A percentile compares a stretch with the other conserved stretches of the same genome.
These are phyloP conservation scores for Elgaria multicarinata DNA, from an alignment of 2,113 vertebrate genomes.

Conservation along the genomic window DNA sequence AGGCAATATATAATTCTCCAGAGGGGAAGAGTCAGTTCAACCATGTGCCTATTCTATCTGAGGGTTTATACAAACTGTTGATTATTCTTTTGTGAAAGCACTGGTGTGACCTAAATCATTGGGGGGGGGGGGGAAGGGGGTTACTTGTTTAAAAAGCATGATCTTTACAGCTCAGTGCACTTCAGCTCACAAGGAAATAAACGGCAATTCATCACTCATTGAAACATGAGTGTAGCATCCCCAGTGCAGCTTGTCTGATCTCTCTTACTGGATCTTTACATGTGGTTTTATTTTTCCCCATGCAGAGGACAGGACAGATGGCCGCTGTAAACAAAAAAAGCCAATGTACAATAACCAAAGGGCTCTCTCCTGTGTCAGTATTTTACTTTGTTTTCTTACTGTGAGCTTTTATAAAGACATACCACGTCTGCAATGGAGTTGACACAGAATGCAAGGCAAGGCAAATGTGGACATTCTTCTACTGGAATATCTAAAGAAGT, in stretches of 20 bases:
- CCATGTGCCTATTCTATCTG: neutral
- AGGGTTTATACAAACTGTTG: neutral
- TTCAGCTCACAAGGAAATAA: neutral
- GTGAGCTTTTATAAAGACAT: neutral
- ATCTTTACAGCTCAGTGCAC: neutral
- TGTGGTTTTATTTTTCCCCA: slow-evolving; percentile 15
- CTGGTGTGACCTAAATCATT: neutral
- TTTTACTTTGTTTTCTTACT: neutral
- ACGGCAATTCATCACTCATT: neutral
- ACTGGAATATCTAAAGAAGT: neutral
- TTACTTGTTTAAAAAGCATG: neutral
- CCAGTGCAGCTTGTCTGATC: neutral
- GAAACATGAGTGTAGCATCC: neutral
- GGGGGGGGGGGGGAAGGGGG: too few relatives aligned
- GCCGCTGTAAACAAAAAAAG: slow-evolving; percentile 16
- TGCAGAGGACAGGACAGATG: slow-evolving; percentile 25
- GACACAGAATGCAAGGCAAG: neutral
- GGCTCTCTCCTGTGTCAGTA: accelerated
- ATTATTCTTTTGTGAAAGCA: neutral
- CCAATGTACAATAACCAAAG: accelerated
- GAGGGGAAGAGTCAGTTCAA: neutral
- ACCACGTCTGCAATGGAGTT: neutral
- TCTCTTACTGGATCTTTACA: neutral
- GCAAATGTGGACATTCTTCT: neutral
- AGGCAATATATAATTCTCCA: neutral